Evolutionary conservation across 2,888 invertebrate genomes (phyloP), one percentile per base, ranked within the genome.

Genomic region (Machimus rusticus): DNA sequence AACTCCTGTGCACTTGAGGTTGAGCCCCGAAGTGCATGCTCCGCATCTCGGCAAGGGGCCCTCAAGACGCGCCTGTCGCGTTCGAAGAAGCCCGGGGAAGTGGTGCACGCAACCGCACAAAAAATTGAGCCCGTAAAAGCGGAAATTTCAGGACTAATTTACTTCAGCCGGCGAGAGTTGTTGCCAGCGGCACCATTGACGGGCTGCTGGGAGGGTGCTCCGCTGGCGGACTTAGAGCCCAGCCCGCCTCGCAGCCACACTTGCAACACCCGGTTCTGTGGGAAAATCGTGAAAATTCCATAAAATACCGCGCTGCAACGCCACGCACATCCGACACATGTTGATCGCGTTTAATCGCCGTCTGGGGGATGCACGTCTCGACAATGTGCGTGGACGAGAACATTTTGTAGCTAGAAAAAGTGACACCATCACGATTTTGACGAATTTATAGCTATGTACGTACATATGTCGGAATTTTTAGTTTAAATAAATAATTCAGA

Each of bases 141-240:
- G 82, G 82, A 82, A 82, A 82, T 82, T 82, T 82, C 82, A 82
- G 57, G 57, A 82, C 66, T 82, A 82, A 82, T 82, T 82, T 82
- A 82, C 51, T 82, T 82, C 82, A 51, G 82, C 16, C 66, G 66
- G 39, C 51, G 23, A 37, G 82, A 66, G 23, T 82, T 82, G 57
- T 37, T 34, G 37, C 46, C 57, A 57, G 28, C 57, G n/a, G 57
- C 31, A 34, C 34, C 16, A 4, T 74, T 74, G 55, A 23, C 31
- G 28, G 66, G 19, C 19, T 82, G 51, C 81, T 55, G n/a, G 31
- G 31, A 51, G 51, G 66, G 51, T 57, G 82, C 57, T 57, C 28
- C 66, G 12, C 37, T 37, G 12, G n/a, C n/a, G 5, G 51, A 51
- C 6, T 16, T 14, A 16, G 51, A 19, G 51, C 0, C 16, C 51